These are phyloP conservation scores for Helicoverpa armigera DNA, from an alignment of 1,140 invertebrate species.

Conservation along the genomic window DNA sequence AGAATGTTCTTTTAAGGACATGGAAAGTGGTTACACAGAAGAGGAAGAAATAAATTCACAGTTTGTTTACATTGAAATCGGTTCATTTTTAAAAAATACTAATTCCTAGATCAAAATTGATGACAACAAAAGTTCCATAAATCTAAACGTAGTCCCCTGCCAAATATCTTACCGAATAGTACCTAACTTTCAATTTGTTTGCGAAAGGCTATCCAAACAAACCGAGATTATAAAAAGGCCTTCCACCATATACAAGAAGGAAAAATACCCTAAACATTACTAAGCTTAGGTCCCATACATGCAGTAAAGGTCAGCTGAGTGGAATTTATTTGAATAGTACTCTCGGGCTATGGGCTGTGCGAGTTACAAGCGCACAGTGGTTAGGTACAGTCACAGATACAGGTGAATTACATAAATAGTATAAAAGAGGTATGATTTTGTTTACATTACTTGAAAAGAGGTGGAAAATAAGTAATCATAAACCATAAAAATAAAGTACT, in stretches of 20 bases:
- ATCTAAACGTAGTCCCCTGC: too few relatives aligned
- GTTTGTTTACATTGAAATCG: too few relatives aligned
- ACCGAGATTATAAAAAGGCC: not conserved
- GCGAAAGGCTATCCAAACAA: not conserved
- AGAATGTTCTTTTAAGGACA: too few relatives aligned
- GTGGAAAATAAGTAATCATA: not conserved
- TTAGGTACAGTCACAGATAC: not conserved
- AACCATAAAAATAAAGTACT: not conserved
- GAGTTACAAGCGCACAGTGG: not conserved
- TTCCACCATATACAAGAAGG: not conserved
- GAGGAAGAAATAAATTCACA: too few relatives aligned
- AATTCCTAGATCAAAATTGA: too few relatives aligned
- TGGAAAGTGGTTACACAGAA: too few relatives aligned
- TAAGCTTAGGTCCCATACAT: conserved; percentile 8
- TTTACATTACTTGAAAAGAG: not conserved
- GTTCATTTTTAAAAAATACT: too few relatives aligned
- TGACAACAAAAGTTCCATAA: too few relatives aligned
- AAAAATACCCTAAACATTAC: not conserved
- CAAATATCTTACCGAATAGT: too few relatives aligned
- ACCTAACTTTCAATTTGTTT: too few relatives aligned
- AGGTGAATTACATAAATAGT: conserved; percentile 4
- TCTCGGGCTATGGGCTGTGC: conserved; percentile 19
- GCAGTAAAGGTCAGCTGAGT: conserved; percentile 21
- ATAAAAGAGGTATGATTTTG: not conserved
- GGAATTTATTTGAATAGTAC: conserved; percentile 37